Conservation (phyloP, 1,140 invertebrate genomes). For the Hycleus cichorii region DNA sequence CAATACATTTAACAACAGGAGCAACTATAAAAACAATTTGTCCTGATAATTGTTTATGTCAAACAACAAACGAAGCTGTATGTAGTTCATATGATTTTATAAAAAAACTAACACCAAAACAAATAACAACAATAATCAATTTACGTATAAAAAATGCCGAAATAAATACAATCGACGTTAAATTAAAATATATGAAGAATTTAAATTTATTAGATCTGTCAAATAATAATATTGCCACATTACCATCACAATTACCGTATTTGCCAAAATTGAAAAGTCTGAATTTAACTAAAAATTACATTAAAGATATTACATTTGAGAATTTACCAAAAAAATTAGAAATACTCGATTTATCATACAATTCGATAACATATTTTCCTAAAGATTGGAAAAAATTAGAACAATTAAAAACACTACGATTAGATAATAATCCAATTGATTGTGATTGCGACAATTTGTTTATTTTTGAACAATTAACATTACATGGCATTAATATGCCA, state of each 20-base stretch:
- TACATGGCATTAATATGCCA: slow-evolving; percentile 46
- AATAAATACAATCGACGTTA: slow-evolving; percentile 23
- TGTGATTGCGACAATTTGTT: slow-evolving; percentile 53
- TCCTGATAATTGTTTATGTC: slow-evolving; percentile 20
- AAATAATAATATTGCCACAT: slow-evolving; percentile 47
- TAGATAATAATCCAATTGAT: slow-evolving; percentile 51
- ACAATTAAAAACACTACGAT: slow-evolving; percentile 47
- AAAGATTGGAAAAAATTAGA: slow-evolving; percentile 46
- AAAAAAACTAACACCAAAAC: slow-evolving; percentile 23
- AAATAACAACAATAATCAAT: slow-evolving; percentile 19
- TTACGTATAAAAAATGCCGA: slow-evolving; percentile 23
- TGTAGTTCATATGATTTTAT: slow-evolving; percentile 26
- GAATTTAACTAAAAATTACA: slow-evolving; percentile 49
- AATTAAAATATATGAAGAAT: slow-evolving; percentile 31
- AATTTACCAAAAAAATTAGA: slow-evolving; percentile 52
- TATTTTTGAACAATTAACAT: slow-evolving; percentile 46
- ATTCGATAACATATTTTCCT: slow-evolving; percentile 50
- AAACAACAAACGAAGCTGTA: slow-evolving; percentile 4
- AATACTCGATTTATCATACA: slow-evolving; percentile 54
- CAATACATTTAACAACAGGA: not conserved
- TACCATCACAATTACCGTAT: slow-evolving; percentile 48
- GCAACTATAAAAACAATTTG: slow-evolving; percentile 1
- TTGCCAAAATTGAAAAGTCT: slow-evolving; percentile 51
- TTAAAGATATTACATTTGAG: slow-evolving; percentile 44
- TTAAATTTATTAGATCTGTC: slow-evolving; percentile 48